These are phyloP conservation scores for Empis stercorea DNA, from an alignment of 2,888 invertebrate genomes.

Conservation along the genomic window DNA sequence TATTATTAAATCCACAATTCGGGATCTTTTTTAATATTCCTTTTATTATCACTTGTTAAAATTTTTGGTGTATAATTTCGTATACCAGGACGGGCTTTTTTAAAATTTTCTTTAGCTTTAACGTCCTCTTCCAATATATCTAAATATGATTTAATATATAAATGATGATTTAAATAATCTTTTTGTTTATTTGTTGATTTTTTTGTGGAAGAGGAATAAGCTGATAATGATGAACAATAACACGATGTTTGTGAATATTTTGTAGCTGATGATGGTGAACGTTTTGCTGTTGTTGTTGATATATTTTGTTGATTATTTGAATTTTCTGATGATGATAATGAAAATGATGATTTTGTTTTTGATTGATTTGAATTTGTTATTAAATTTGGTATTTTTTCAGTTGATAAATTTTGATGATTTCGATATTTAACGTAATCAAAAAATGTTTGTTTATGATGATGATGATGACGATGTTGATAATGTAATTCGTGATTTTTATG, in stretches of 20 bases:
- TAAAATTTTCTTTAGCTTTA: conserved; percentile 36
- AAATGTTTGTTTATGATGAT: conserved; percentile 21
- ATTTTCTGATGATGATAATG: too few species aligned
- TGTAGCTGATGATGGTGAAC: conserved; percentile 25
- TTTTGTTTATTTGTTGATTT: conserved; percentile 32
- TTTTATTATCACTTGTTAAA: conserved; percentile 31
- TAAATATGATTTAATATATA: conserved; percentile 43
- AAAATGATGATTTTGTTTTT: not conserved
- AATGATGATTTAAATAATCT: conserved; percentile 40
- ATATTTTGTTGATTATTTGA: not conserved
- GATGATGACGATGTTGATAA: conserved; percentile 26
- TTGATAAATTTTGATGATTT: not conserved
- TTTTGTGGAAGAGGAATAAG: conserved; percentile 31
- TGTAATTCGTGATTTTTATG: conserved; percentile 2
- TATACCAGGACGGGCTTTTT: conserved; percentile 45
- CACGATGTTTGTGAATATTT: conserved; percentile 36
- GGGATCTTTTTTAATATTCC: conserved; percentile 29
- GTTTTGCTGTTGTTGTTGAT: conserved; percentile 3
- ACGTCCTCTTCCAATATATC: conserved; percentile 40
- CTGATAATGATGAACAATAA: conserved; percentile 27
- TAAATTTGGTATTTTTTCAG: not conserved
- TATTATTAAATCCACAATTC: conserved; percentile 54
- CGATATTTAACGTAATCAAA: conserved; percentile 25
- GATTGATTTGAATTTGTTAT: not conserved
- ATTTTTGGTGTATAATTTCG: conserved; percentile 62